A percentile compares a stretch with the other conserved stretches of the same genome.
These are phyloP conservation scores for Xenentodon cancila DNA, from an alignment of 2,797 vertebrate genomes.

Conservation along the genomic window DNA sequence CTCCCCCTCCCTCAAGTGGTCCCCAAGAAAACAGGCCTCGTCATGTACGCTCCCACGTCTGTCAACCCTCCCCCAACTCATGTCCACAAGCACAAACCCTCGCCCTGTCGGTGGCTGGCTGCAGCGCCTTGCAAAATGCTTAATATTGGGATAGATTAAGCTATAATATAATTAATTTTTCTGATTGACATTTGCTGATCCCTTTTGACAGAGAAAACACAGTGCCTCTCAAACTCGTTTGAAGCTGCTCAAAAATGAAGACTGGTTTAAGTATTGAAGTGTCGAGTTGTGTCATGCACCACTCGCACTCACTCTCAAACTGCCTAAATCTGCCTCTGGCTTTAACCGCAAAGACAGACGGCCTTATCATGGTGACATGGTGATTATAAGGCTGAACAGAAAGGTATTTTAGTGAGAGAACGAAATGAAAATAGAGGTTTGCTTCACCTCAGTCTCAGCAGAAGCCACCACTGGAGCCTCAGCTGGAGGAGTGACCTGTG, in stretches of 20 bases:
- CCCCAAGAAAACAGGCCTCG: too few species aligned
- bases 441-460: conserved; percentile 61
- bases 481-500: conserved; percentile 40
- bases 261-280: conserved; percentile 1
- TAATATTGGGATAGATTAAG: too few species aligned
- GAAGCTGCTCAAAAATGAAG: conserved; percentile 10
- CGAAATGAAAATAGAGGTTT: conserved; percentile 11
- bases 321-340: conserved; percentile 10
- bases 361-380: neutral
- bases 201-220: neutral
- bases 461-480: conserved; percentile 35
- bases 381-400: neutral
- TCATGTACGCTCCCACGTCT: too few species aligned
- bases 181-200: neutral
- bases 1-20: too few species aligned
- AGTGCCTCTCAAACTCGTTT: neutral
- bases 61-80: too few species aligned
- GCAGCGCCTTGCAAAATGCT: too few species aligned
- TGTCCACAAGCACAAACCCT: too few species aligned
- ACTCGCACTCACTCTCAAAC: neutral
- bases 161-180: neutral
- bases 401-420: neutral
- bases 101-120: too few species aligned
- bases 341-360: neutral
- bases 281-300: conserved; percentile 10